Evolutionary conservation across 1,140 invertebrate species (phyloP), one percentile per base, ranked within the genome.

Genomic region (Bombus impatiens): DNA sequence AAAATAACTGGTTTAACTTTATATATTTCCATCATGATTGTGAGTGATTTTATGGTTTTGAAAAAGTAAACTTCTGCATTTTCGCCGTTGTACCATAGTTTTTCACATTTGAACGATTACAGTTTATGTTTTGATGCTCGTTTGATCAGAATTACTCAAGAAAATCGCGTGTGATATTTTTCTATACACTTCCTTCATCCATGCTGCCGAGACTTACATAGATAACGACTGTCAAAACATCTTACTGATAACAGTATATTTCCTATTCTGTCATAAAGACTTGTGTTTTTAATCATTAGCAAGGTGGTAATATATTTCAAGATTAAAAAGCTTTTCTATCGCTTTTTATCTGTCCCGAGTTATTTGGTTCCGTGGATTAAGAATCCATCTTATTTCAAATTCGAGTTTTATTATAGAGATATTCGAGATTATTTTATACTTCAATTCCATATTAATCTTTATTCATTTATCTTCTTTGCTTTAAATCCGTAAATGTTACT

Each of bases 1-100:
- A 86, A 89, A 89, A 89, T 89, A 89, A 86, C 84, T 88, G 35
- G 57, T 86, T 85, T 65, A 86, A 57, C 53, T 47, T 75, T 79
- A 76, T 53, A 88, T 57, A 70, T 57, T 81, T 82, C 12, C 28
- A 40, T n/a, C 22, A 12, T 32, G 32, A 40, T 44, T 22, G 12
- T 37, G 32, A 57, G 75, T 75, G 4, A 4, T 65, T 57, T 22
- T 37, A 15, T 10, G 59, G 28, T 62, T 9, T 53, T 32, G 42
- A 4, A 13, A 12, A 32, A 70, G 1, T 5, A 47, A 37, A 37
- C 10, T 32, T 35, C 47, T 28, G 28, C 4, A 37, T 70, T 40
- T 15, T n/a, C 22, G 6, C 32, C 10, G 9, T 35, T 12, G 1
- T 74, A 37, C 3, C 4, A 13, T 71, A 28, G 5, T 72, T 44